These are phyloP conservation scores for Triops longicaudatus DNA, from an alignment of 1,140 invertebrate species.

Conservation along the genomic window DNA sequence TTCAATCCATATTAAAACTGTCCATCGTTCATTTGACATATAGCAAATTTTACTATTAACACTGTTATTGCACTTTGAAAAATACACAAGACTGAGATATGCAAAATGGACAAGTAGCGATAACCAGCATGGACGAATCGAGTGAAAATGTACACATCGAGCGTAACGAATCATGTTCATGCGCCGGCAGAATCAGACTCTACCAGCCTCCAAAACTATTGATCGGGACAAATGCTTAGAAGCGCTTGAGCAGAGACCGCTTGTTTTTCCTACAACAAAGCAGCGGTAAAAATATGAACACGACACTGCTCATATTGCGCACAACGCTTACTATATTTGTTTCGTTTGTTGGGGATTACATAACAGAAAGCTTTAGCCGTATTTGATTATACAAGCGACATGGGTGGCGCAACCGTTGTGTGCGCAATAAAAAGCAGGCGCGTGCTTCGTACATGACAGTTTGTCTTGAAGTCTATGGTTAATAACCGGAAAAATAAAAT, in stretches of 20 bases:
- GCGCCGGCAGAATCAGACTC: background rate
- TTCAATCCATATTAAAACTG: background rate
- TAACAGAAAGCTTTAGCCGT: too few species aligned
- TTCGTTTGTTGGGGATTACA: too few species aligned
- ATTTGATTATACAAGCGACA: too few species aligned
- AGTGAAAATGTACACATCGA: background rate
- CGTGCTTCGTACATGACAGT: too few species aligned
- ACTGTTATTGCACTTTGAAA: background rate
- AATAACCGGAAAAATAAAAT: too few species aligned
- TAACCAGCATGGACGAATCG: background rate
- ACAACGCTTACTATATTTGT: too few species aligned
- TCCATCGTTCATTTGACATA: background rate
- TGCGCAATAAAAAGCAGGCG: too few species aligned
- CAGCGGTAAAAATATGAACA: background rate
- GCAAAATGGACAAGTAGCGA: background rate
- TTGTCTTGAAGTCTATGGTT: too few species aligned
- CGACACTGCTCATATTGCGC: too few species aligned
- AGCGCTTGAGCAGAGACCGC: background rate
- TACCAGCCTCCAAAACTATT: background rate
- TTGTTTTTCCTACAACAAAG: background rate
- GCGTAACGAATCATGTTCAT: background rate
- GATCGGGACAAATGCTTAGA: background rate
- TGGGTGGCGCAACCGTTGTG: too few species aligned
- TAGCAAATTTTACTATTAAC: background rate
- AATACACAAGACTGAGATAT: too few species aligned